Conservation (phyloP, 2,797 vertebrate species). For the Tamandua tetradactyla region DNA sequence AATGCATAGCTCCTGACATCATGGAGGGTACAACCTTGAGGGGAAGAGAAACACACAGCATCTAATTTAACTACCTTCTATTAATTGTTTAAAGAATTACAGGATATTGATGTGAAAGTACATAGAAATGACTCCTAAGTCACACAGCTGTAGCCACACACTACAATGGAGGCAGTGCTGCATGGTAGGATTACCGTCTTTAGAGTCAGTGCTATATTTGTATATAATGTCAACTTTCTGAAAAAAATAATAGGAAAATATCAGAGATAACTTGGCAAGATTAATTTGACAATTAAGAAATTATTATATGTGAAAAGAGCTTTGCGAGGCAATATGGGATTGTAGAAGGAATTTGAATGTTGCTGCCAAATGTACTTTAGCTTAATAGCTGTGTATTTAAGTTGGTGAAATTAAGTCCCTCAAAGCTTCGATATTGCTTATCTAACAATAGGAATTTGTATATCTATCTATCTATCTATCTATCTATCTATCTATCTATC, state of each 20-base stretch:
- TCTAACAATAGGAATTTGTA: not conserved
- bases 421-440: not conserved
- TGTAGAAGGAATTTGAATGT: not conserved
- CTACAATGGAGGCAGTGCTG: not conserved
- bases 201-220: not conserved
- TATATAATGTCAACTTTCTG: not conserved
- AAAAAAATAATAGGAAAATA: not conserved
- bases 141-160: not conserved
- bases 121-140: not conserved
- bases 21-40: not conserved
- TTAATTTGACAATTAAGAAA: not conserved
- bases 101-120: not conserved
- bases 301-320: not conserved
- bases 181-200: not conserved
- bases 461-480: not conserved
- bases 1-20: not conserved
- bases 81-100: not conserved
- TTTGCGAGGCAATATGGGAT: not conserved
- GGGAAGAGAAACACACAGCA: not conserved
- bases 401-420: not conserved
- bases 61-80: not conserved
- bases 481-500: too few species aligned
- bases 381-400: not conserved
- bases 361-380: not conserved
- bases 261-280: not conserved